Percentiles rank a stretch among this genome's conserved stretches.
These are phyloP conservation scores for Callosobruchus maculatus DNA, from an alignment of 2,888 invertebrate species.

Conservation along the genomic window DNA sequence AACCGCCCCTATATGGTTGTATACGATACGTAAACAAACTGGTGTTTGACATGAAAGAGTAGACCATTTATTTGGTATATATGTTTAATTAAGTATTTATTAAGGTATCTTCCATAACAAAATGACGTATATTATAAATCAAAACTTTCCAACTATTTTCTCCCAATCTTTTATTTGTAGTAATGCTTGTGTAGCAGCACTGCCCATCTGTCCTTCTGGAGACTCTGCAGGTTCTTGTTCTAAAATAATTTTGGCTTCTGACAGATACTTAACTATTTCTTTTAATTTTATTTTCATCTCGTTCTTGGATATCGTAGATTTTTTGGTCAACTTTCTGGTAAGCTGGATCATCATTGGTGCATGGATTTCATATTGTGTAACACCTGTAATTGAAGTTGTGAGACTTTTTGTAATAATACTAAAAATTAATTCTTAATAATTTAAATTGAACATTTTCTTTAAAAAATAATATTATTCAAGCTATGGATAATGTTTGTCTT, in stretches of 20 bases:
- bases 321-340: conserved; percentile 63
- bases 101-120: too few relatives aligned
- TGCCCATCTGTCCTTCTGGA: conserved; percentile 70
- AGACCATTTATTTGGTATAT: too few relatives aligned
- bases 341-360: conserved; percentile 77
- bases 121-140: background rate
- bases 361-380: conserved; percentile 80
- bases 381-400: too few relatives aligned
- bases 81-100: too few relatives aligned
- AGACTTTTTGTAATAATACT: too few relatives aligned
- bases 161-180: conserved; percentile 63
- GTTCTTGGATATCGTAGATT: conserved; percentile 47
- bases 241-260: conserved; percentile 65
- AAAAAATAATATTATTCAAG: too few relatives aligned
- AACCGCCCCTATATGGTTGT: too few relatives aligned
- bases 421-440: too few relatives aligned
- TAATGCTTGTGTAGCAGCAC: conserved; percentile 65
- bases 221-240: conserved; percentile 67
- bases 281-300: conserved; percentile 63
- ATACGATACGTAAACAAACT: too few relatives aligned
- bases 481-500: too few relatives aligned
- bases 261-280: conserved; percentile 64
- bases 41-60: too few relatives aligned
- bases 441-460: too few relatives aligned
- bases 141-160: conserved; percentile 57